Percentiles rank a stretch among this genome's conserved stretches.
phyloP scores from a whole-genome alignment of 2,113 vertebrate genomes.

The Lepus americanus region DNA sequence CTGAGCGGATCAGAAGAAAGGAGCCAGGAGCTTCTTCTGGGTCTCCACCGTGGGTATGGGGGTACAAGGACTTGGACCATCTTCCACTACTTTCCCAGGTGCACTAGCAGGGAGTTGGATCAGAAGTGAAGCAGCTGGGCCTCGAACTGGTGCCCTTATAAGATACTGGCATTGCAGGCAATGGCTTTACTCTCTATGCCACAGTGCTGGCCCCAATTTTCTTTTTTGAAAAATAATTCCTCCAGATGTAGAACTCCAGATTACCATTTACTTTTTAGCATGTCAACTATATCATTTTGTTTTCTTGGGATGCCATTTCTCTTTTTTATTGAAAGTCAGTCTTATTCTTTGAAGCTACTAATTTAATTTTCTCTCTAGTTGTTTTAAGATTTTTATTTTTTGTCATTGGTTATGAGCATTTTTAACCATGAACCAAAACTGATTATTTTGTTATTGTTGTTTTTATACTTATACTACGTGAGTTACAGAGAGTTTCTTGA shows the following conservation, averaged over 20 bases:
- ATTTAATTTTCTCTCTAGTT: background rate
- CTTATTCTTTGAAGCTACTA: conserved; percentile 8
- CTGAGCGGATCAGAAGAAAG: no score
- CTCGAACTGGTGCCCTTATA: no score
- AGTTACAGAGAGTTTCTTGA: background rate
- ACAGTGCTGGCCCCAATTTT: background rate
- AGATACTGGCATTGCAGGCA: no score
- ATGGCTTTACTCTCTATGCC: no score
- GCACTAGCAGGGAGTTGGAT: no score
- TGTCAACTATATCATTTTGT: background rate
- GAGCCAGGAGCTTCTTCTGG: no score
- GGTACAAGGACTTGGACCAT: no score
- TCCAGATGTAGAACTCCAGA: background rate
- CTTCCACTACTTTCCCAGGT: no score
- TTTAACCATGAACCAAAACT: background rate
- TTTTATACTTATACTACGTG: background rate
- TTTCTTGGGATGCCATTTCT: background rate
- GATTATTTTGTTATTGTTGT: background rate
- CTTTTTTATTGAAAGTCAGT: background rate
- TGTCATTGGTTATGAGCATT: background rate
- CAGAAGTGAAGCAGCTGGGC: no score
- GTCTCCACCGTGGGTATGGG: no score
- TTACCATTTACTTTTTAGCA: background rate
- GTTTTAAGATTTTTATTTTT: background rate
- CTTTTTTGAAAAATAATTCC: background rate